Base-by-base conservation (phyloP, 2,797 vertebrate species). In the Pseudopleuronectes americanus region DNA sequence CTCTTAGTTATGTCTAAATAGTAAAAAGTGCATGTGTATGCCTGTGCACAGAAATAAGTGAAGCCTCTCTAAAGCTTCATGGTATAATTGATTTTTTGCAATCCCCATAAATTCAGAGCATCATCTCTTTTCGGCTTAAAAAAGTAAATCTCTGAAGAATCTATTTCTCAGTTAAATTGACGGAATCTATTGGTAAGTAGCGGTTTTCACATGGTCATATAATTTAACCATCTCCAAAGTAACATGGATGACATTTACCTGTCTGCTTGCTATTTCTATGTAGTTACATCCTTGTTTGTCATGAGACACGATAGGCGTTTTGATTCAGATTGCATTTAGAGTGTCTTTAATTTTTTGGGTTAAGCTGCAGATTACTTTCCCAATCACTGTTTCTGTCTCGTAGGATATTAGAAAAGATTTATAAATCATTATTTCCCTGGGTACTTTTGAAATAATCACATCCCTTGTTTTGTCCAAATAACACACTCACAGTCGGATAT, bases 171-270 rank as follows among this genome's bases (percentile, higher is more conserved):
- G 53, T 68, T 28, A 45, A 24, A 51, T 41, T 51, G 22, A 73
- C 45, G 57, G 33, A 74, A 68, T 80, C 38, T 24, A 13, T 48
- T 74, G 21, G 21, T 61, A 24, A 79, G 58, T 60, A 60, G 54
- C 73, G 21, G 17, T 69, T 74, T 77, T 76, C 49, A 78, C 3
- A 26, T 26, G 26, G 26, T 26, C 26, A 26, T 14, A n/a, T 71
- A 83, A 79, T 76, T 12, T 6, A 80, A 86, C 81, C 70, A 78
- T n/a, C 55, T 64, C 22, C 33, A 59, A 72, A 69, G 38, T 62
- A 53, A 76, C 51, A 64, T 33, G 26, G 43, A 43, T 70, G 62
- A 73, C n/a, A 28, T 14, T 14, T 10, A 54, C 49, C 63, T 21
- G 28, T 78, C 49, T 31, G 28, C 36, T 38, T 57, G 26, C 62